Conservation (phyloP, 1,140 invertebrate genomes). For the Philotrypesis tridentata region DNA sequence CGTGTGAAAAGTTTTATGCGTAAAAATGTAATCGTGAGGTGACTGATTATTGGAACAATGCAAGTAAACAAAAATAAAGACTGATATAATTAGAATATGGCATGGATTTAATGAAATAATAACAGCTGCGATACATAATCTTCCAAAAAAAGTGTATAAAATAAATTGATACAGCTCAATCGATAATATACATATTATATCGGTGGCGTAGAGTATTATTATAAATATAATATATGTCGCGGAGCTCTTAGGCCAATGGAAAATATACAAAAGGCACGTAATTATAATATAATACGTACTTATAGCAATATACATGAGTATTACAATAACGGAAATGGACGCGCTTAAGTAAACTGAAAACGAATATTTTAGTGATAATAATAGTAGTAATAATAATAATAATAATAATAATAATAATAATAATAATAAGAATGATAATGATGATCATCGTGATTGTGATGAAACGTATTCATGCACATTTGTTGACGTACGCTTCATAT, state of each 20-base stretch:
- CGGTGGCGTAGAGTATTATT: slow-evolving; percentile 40
- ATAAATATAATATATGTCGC: slow-evolving; percentile 47
- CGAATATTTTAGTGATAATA: neutral
- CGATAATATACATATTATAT: slow-evolving; percentile 41
- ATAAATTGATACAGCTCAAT: slow-evolving; percentile 54
- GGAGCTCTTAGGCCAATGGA: slow-evolving; percentile 44
- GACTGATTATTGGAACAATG: slow-evolving; percentile 28
- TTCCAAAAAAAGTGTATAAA: slow-evolving; percentile 57
- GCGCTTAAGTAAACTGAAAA: slow-evolving; percentile 38
- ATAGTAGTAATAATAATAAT: neutral
- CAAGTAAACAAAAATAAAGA: slow-evolving; percentile 44
- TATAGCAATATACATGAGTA: slow-evolving; percentile 45
- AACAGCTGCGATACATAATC: slow-evolving; percentile 58
- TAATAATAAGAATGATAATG: neutral
- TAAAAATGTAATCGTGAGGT: neutral
- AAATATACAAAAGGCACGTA: slow-evolving; percentile 53
- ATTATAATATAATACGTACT: slow-evolving; percentile 52
- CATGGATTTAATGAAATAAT: slow-evolving; percentile 67
- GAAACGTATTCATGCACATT: neutral
- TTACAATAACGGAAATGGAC: slow-evolving; percentile 31
- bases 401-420: neutral
- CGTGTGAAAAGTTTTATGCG: no score
- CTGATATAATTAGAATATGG: slow-evolving; percentile 59
- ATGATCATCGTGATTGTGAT: neutral
- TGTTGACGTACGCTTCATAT: no score